Evolutionary conservation across 2,888 invertebrate species (phyloP), one percentile per base, ranked within the genome.

Genomic region (Liposcelis brunnea): DNA sequence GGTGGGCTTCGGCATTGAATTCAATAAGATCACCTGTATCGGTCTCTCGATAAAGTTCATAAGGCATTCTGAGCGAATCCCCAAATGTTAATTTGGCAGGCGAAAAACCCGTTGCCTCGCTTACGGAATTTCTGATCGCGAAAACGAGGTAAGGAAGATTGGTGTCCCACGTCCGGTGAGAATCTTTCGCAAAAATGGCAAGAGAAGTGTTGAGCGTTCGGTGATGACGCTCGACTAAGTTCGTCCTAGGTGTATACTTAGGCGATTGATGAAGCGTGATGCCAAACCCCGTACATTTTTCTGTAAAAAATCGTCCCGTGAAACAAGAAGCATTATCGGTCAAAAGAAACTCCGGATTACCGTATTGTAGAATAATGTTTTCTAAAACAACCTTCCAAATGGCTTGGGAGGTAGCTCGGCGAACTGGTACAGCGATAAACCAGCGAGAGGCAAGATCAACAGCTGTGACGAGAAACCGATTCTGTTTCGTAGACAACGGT

Each of bases 231-330:
- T 40, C 40, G 11, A 6, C 6, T 3, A 6, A 11, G 16, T 40
- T 40, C 16, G 18, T 5, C 4, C 5, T 5, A 14, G 40, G 18
- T 5, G 12, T 6, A 18, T 19, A 18, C 16, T 40, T 40, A 15
- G 40, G 40, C 32, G n/a, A n/a, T 11, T 32, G n/a, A n/a, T 32
- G 32, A n/a, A 32, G 32, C n/a, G 10, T 32, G n/a, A 32, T 32
- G n/a, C n/a, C 10, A 16, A 15, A 35, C 10, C 10, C 10, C 16
- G 4, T 19, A 18, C 40, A 40, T 10, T 4, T 19, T n/a, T 40
- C 21, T 11, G 4, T 14, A 40, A 40, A 40, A n/a, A 14, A 10
- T 6, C 16, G 6, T 40, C 16, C 15, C 7, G 6, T 19, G 40
- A 19, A 40, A 7, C 7, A 6, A 3, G 19, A 10, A n/a, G 15